Percentiles rank a stretch among this genome's conserved stretches.
These are phyloP conservation scores for Etia nguti DNA, from an alignment of 2,113 vertebrate genomes.

Conservation along the genomic window DNA sequence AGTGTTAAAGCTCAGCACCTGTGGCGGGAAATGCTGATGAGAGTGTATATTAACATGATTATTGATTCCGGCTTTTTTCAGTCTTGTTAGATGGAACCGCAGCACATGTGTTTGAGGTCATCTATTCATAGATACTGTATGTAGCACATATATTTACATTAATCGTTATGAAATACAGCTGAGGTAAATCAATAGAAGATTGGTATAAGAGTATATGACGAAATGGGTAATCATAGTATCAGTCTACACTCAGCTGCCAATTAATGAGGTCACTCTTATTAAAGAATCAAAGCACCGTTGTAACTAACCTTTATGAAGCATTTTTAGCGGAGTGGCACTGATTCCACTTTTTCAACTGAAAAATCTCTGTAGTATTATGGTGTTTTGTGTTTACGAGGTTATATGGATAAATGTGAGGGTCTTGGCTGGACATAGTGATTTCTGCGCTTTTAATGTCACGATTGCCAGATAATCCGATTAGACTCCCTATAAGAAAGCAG, in stretches of 20 bases:
- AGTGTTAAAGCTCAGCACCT: slow-evolving; percentile 36
- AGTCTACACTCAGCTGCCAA: not conserved
- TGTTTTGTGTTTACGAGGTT: not conserved
- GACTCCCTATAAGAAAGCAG: not conserved
- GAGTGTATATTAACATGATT: slow-evolving; percentile 18
- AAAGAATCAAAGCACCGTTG: not conserved
- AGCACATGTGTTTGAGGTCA: not conserved
- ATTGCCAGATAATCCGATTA: not conserved
- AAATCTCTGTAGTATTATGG: not conserved
- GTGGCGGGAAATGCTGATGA: slow-evolving; percentile 20
- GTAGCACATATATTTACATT: not conserved
- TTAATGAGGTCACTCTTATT: not conserved
- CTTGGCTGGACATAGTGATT: not conserved
- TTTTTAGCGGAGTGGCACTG: not conserved
- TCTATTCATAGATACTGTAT: not conserved
- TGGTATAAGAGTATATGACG: not conserved
- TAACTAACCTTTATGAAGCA: not conserved
- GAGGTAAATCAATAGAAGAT: not conserved
- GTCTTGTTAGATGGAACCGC: not conserved
- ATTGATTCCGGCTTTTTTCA: slow-evolving; percentile 19
- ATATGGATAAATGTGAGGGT: not conserved
- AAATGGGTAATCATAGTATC: not conserved
- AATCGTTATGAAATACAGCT: not conserved
- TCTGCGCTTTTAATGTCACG: not conserved
- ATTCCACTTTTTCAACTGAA: not conserved